Percentiles rank a stretch among this genome's conserved stretches.
Evolutionary conservation across 2,888 invertebrate genomes (phyloP).

Genomic region (Euclidia mi): DNA sequence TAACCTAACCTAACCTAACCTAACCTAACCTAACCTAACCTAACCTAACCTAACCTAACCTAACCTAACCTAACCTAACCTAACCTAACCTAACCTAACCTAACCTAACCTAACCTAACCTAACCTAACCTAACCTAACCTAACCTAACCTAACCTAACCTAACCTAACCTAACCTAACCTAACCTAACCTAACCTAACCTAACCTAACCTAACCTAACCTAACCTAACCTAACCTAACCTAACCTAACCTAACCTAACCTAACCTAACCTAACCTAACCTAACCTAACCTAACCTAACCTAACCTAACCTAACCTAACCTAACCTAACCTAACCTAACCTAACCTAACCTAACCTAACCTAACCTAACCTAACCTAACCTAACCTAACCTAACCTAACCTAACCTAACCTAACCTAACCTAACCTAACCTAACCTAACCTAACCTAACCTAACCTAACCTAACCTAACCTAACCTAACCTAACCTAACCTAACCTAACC

Average conservation of each 20-base stretch:
- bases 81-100: constrained; percentile 11
- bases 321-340: constrained; percentile 26
- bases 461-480: constrained; percentile 6
- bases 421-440: constrained; percentile 10
- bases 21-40: constrained; percentile 6
- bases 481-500: neutral
- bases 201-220: constrained; percentile 20
- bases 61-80: constrained; percentile 12
- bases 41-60: constrained; percentile 12
- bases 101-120: constrained; percentile 11
- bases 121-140: constrained; percentile 20
- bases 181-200: constrained; percentile 19
- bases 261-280: constrained; percentile 32
- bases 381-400: constrained; percentile 7
- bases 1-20: constrained; percentile 16
- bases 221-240: constrained; percentile 24
- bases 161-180: constrained; percentile 21
- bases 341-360: constrained; percentile 16
- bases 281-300: constrained; percentile 28
- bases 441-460: constrained; percentile 11
- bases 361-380: constrained; percentile 2
- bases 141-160: constrained; percentile 21
- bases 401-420: constrained; percentile 7
- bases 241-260: constrained; percentile 26
- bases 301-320: constrained; percentile 27